Conservation (phyloP, 2,113 vertebrate genomes). For the Phaethornis superciliosus region DNA sequence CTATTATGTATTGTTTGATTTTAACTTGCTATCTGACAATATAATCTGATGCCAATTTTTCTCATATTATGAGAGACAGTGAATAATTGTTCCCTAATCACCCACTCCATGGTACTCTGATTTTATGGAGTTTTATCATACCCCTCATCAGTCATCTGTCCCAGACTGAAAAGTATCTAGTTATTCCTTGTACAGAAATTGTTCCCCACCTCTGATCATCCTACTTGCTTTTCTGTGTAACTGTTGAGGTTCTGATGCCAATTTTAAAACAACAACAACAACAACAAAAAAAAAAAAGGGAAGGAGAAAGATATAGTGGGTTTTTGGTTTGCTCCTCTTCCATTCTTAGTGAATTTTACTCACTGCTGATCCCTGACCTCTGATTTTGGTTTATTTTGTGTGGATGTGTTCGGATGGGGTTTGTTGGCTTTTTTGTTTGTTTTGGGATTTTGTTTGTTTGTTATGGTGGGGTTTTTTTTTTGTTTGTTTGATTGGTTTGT, state of each 20-base stretch:
- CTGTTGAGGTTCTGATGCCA: not conserved
- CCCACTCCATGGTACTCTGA: slow-evolving; percentile 25
- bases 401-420: no score
- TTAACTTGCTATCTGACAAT: slow-evolving; percentile 45
- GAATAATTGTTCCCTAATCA: slow-evolving; percentile 52
- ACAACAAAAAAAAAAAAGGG: no score
- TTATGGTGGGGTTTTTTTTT: no score
- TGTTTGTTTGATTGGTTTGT: no score
- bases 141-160: slow-evolving; percentile 6
- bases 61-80: not conserved
- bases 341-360: not conserved
- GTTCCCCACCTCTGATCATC: not conserved
- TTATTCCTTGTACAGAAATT: slow-evolving; percentile 5
- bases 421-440: no score
- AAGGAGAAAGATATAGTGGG: not conserved
- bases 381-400: not conserved
- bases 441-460: no score
- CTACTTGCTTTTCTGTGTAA: not conserved
- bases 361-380: not conserved
- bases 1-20: slow-evolving; percentile 38
- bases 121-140: slow-evolving; percentile 54
- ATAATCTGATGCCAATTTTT: slow-evolving; percentile 28
- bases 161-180: slow-evolving; percentile 15
- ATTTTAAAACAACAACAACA: no score
- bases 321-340: not conserved